These are phyloP conservation scores for Planococcus citri DNA, from an alignment of 1,140 invertebrate genomes.

Conservation along the genomic window DNA sequence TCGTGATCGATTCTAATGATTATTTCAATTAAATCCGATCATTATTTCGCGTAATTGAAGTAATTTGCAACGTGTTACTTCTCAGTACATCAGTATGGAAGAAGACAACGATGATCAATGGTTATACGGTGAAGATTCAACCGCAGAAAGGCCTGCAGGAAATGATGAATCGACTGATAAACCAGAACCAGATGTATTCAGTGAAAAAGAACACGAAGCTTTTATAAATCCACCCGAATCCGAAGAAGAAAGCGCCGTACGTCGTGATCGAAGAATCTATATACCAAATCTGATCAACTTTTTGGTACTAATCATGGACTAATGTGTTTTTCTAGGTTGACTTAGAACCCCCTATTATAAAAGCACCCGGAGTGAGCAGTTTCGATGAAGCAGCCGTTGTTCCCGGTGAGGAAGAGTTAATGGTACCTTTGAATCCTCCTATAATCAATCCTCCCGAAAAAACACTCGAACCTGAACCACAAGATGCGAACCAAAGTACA, in stretches of 20 bases:
- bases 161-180: not conserved
- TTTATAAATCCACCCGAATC: not conserved
- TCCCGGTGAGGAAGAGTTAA: not conserved
- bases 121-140: slow-evolving; percentile 10
- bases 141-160: not conserved
- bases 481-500: not conserved
- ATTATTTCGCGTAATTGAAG: no score
- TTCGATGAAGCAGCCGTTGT: not conserved
- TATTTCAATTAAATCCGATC: no score
- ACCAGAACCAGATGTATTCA: not conserved
- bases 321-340: not conserved
- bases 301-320: not conserved
- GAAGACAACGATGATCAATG: slow-evolving; percentile 13
- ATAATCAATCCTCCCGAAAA: not conserved
- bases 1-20: no score
- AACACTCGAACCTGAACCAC: not conserved
- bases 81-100: not conserved
- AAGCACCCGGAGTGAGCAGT: not conserved
- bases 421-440: not conserved
- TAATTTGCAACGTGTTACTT: not conserved
- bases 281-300: no score
- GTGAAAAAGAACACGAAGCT: not conserved
- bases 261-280: not conserved
- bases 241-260: not conserved
- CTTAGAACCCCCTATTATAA: slow-evolving; percentile 9